A percentile compares a stretch with the other conserved stretches of the same genome.
Conservation (phyloP, 2,888 invertebrate species). For the Pogonocherus hispidulus region DNA sequence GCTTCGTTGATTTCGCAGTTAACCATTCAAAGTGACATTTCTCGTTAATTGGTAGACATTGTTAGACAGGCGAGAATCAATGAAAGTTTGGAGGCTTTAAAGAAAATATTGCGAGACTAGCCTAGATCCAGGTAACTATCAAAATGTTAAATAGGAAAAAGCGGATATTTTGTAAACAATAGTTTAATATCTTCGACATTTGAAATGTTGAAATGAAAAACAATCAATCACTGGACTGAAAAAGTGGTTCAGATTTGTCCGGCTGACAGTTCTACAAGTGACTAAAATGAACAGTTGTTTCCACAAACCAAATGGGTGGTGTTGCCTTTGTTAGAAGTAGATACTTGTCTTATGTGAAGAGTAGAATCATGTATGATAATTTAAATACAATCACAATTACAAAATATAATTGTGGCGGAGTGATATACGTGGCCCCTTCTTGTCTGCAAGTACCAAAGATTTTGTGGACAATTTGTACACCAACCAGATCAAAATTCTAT, state of each 20-base stretch:
- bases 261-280: neutral
- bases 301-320: neutral
- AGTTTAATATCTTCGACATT: conserved; percentile 72
- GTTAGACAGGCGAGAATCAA: conserved; percentile 72
- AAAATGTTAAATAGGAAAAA: conserved; percentile 74
- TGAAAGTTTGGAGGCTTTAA: conserved; percentile 71
- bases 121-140: conserved; percentile 58
- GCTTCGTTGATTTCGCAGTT: too few relatives aligned
- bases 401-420: conserved; percentile 6
- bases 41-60: too few relatives aligned
- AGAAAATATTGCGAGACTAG: conserved; percentile 68
- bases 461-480: neutral
- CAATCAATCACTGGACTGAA: neutral
- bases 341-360: too few relatives aligned
- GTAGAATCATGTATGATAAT: too few relatives aligned
- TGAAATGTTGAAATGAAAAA: conserved; percentile 51
- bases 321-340: too few relatives aligned
- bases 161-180: conserved; percentile 78
- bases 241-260: neutral
- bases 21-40: too few relatives aligned
- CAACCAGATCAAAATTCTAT: neutral
- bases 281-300: neutral
- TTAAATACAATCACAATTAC: neutral
- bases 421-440: neutral
- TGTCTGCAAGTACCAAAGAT: neutral